These are phyloP conservation scores for Zoanthus sansibaricus DNA, from an alignment of 92 coral and sea anemone species.

Conservation along the genomic window DNA sequence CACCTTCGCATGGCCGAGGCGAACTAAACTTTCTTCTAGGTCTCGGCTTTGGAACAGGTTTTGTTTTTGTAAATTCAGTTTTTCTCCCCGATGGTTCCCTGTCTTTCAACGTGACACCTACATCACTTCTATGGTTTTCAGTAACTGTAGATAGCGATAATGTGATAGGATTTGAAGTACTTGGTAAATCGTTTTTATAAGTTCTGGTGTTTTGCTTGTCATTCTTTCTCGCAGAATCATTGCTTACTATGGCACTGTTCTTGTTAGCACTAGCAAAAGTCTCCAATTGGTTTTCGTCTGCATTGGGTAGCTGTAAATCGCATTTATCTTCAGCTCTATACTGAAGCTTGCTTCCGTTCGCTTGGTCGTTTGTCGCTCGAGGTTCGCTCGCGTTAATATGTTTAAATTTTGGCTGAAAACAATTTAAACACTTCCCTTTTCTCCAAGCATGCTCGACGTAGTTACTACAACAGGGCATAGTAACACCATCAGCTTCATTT, in stretches of 20 bases:
- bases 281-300: neutral
- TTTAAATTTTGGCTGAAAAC: constrained; percentile 75
- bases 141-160: constrained; percentile 8
- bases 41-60: constrained; percentile 72
- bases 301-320: constrained; percentile 11
- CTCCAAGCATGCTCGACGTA: constrained; percentile 91
- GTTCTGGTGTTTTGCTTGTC: neutral
- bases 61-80: constrained; percentile 56
- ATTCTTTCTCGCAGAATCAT: constrained; percentile 2
- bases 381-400: constrained; percentile 48
- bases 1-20: neutral
- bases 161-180: constrained; percentile 34
- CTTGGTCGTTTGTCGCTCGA: constrained; percentile 16
- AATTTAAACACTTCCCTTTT: constrained; percentile 89
- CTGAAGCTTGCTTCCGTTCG: constrained; percentile 43
- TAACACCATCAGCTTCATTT: constrained; percentile 34
- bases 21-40: constrained; percentile 48
- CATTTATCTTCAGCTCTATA: constrained; percentile 28
- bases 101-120: constrained; percentile 28
- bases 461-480: constrained; percentile 82
- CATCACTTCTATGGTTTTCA: constrained; percentile 16
- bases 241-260: constrained; percentile 7
- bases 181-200: neutral
- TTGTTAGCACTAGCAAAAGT: constrained; percentile 20
- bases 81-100: neutral